Evolutionary conservation across 2,888 invertebrate species (phyloP), one percentile per base, ranked within the genome.

Genomic region (Allophyes oxyacanthae): DNA sequence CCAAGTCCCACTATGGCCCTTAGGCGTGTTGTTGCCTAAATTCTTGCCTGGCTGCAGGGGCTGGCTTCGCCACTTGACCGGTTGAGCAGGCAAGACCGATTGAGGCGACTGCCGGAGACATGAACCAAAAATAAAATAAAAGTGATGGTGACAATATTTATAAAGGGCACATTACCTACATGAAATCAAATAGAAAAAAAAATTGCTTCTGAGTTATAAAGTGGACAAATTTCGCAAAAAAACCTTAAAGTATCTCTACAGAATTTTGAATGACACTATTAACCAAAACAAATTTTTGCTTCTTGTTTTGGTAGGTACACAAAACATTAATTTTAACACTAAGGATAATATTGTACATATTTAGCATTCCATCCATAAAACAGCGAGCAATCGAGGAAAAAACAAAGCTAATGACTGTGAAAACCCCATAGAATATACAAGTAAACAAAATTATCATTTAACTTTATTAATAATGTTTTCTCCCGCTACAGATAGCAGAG

Each of bases 381-480:
- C 26, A 40, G 20, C 28, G 30, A 14, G 10, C 32, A 49, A 40
- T 68, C 26, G 38, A 70, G 69, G 70, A 69, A 69, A 69, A 61
- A 69, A 69, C 61, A 61, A 69, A 61, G 37, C 40, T 55, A 61
- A 69, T 63, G 41, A 57, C 48, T 69, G 36, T 61, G 65, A 52
- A 67, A 68, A 52, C 51, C 65, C 69, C 43, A 52, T 52, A 55
- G 33, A 56, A 50, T 50, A 52, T 48, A 38, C 20, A 56, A 59
- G 56, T 57, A 53, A 69, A 69, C 70, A 69, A 51, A 51, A 56
- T 53, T 40, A 64, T 64, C 34, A 49, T 41, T 46, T 50, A 28
- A 56, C 26, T 40, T 57, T 40, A 46, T 32, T 51, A 10, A 38
- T 51, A 48, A 38, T 15, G 26, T 64, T 56, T 57, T 44, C 48